Evolutionary conservation across 2,113 vertebrate genomes (phyloP), one percentile per base, ranked within the genome.

Genomic region (Rattus norvegicus): DNA sequence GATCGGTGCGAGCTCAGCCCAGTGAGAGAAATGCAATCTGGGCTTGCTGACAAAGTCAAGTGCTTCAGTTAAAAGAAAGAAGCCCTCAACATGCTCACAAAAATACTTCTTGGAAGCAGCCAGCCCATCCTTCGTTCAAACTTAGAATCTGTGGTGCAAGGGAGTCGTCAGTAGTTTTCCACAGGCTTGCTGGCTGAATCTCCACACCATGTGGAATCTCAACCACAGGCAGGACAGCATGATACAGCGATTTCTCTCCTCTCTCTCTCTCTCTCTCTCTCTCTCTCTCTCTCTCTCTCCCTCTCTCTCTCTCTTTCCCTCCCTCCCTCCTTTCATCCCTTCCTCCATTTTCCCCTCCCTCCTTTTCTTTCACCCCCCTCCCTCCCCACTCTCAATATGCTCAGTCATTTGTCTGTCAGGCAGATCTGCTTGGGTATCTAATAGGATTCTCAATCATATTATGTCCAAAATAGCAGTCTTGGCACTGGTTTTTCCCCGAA

Each of bases 31-130:
- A 83, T 70, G 52, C 24, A n/a, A 72, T 96, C n/a, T 70, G 77
- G 39, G 73, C 93, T 95, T 77, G 63, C 61, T 77, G 61, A 69
- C 87, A 89, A 86, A 92, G n/a, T 85, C 65, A 91, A 67, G 47
- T 36, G 39, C 76, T 77, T 94, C 87, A 77, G 39, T 86, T 95
- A 54, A 72, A 83, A 69, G 52, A 72, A 69, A 36, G 63, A 54
- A 77, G 7, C 14, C 54, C 88, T 24, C 39, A 91, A 91, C 54
- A 52, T 56, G 33, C 80, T 47, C 20, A 47, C 7, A 75, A 70
- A 97, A 94, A 77, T 73, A 69, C 26, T 69, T 73, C 52, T 56
- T 83, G 90, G 54, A 93, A 97, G 63, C 49, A 91, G 56, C 69
- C 36, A 77, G 63, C 1, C 39, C 67, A 81, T 54, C 19, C 14